Conservation (phyloP, 2,888 invertebrate genomes). For the Frankliniella intonsa region DNA sequence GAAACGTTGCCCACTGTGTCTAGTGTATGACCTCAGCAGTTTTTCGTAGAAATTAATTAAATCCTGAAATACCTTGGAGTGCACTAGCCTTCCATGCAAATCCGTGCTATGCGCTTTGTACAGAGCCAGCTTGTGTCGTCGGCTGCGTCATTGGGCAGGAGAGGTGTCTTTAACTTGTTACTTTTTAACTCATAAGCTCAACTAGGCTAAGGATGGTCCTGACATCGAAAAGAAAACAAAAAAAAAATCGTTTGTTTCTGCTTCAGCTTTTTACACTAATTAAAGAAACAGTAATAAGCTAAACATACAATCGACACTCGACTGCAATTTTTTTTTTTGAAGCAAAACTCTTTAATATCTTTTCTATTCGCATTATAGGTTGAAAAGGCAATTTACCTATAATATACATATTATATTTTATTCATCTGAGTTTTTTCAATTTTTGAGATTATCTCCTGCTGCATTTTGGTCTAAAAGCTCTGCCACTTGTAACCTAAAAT, state of each 20-base stretch:
- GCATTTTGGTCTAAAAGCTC: neutral
- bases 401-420: neutral
- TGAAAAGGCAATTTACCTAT: too few species aligned
- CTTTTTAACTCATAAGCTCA: too few species aligned
- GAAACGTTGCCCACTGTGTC: neutral
- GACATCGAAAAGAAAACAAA: too few species aligned
- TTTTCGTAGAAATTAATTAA: constrained; percentile 11
- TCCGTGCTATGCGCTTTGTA: constrained; percentile 11
- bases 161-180: neutral
- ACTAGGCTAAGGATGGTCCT: too few species aligned
- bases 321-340: neutral
- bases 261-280: too few species aligned
- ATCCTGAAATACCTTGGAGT: constrained; percentile 25
- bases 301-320: neutral
- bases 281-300: too few species aligned
- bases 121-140: constrained; percentile 16
- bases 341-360: too few species aligned
- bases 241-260: too few species aligned
- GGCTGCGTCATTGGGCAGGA: constrained; percentile 6
- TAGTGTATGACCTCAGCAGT: constrained; percentile 25
- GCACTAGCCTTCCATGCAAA: neutral
- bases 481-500: neutral
- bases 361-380: too few species aligned
- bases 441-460: neutral
- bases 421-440: neutral